Evolutionary conservation across 2,888 invertebrate genomes (phyloP).

Genomic region (Ganaspis brasiliensis): DNA sequence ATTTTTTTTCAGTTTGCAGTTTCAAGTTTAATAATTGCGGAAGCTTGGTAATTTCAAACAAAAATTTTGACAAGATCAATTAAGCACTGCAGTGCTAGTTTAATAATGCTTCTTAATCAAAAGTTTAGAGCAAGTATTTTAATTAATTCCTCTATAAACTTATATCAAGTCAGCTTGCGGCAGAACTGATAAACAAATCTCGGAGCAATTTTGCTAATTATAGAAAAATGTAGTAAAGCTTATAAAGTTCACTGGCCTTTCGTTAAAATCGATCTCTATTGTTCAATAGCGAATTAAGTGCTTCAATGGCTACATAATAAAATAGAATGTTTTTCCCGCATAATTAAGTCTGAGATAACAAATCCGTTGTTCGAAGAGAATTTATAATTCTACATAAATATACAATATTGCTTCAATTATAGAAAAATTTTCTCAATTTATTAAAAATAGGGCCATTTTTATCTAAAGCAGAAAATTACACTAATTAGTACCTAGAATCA

Average conservation of each 20-base stretch:
- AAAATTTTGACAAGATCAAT: background rate
- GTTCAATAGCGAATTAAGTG: background rate
- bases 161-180: background rate
- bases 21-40: no score
- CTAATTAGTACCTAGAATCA: no score
- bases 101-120: conserved; percentile 1
- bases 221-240: background rate
- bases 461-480: no score
- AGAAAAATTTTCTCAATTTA: no score
- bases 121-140: conserved; percentile 11
- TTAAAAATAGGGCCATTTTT: no score
- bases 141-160: background rate
- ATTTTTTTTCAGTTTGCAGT: no score
- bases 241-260: background rate
- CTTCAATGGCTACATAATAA: background rate
- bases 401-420: no score
- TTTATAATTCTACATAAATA: no score
- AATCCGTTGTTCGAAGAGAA: no score
- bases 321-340: no score
- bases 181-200: background rate
- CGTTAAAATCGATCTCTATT: background rate
- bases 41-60: background rate
- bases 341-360: no score
- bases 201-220: background rate
- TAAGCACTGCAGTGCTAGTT: background rate